Percentiles rank a stretch among this genome's conserved stretches.
Conservation (phyloP, 2,113 vertebrate genomes). For the Bagarius yarrelli region DNA sequence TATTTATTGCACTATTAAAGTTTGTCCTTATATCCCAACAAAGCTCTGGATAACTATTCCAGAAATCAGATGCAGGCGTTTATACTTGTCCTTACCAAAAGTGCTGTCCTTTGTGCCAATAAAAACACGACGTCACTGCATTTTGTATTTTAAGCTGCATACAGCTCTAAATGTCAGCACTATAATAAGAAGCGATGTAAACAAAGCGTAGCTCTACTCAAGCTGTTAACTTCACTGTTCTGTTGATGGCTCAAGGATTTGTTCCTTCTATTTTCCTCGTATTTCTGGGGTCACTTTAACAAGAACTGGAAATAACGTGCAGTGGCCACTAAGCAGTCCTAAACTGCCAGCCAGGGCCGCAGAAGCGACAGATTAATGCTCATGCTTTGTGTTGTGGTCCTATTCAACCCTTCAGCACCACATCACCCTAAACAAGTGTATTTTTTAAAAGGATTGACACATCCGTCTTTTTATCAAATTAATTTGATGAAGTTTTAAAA, state of each 20-base stretch:
- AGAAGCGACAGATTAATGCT: slow-evolving; percentile 45
- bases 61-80: not conserved
- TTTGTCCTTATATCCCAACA: not conserved
- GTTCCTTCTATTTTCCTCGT: not conserved
- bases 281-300: slow-evolving; percentile 47
- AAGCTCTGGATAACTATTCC: not conserved
- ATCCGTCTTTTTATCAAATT: slow-evolving; percentile 59
- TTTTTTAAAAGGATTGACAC: slow-evolving; percentile 53
- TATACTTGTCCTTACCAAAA: not conserved
- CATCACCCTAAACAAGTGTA: slow-evolving; percentile 38
- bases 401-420: slow-evolving; percentile 36
- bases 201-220: not conserved
- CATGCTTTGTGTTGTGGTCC: slow-evolving; percentile 50
- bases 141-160: not conserved
- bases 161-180: slow-evolving; percentile 17
- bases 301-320: slow-evolving; percentile 65
- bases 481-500: slow-evolving; percentile 5
- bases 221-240: not conserved
- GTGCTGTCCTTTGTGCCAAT: not conserved
- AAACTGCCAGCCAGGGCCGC: slow-evolving; percentile 46
- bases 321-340: slow-evolving; percentile 65
- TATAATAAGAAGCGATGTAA: not conserved
- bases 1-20: slow-evolving; percentile 11
- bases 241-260: not conserved
- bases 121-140: not conserved